Percentiles rank a stretch among this genome's conserved stretches.
Conservation (phyloP, 1,140 invertebrate genomes). For the Adoxophyes honmai region DNA sequence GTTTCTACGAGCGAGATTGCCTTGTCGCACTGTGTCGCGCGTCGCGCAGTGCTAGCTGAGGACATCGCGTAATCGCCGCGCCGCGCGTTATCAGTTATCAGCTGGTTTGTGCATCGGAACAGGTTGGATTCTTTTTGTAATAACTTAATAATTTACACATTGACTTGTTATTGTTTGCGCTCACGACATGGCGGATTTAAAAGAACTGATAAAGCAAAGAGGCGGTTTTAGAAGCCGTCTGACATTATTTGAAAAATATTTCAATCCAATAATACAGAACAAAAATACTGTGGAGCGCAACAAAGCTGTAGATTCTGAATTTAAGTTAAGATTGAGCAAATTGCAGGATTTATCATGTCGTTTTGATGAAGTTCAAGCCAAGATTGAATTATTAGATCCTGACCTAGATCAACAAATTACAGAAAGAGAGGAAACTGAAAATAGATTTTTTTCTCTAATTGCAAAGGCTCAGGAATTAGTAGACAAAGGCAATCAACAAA, state of each 20-base stretch:
- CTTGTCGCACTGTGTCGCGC: too few species aligned
- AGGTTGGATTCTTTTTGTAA: too few species aligned
- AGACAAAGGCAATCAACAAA: background rate
- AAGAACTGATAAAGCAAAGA: background rate
- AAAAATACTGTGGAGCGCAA: background rate
- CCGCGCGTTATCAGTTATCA: too few species aligned
- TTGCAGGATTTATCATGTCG: background rate
- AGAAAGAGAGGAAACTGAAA: constrained; percentile 10
- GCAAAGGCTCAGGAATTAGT: constrained; percentile 1
- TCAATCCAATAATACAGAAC: background rate
- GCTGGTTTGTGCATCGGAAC: too few species aligned
- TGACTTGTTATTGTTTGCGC: constrained; percentile 1
- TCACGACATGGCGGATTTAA: background rate
- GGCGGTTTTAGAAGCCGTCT: background rate
- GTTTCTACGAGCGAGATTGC: too few species aligned
- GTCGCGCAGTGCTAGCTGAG: too few species aligned
- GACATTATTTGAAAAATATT: constrained; percentile 16
- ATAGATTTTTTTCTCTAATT: background rate
- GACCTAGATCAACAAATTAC: background rate
- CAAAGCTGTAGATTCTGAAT: background rate
- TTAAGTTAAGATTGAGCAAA: constrained; percentile 7
- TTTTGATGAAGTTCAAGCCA: constrained; percentile 6
- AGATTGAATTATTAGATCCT: constrained; percentile 4
- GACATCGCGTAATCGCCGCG: too few species aligned
- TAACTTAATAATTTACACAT: too few species aligned